Base-by-base conservation (phyloP, 2,113 vertebrate species). In the Carassius carassius region DNA sequence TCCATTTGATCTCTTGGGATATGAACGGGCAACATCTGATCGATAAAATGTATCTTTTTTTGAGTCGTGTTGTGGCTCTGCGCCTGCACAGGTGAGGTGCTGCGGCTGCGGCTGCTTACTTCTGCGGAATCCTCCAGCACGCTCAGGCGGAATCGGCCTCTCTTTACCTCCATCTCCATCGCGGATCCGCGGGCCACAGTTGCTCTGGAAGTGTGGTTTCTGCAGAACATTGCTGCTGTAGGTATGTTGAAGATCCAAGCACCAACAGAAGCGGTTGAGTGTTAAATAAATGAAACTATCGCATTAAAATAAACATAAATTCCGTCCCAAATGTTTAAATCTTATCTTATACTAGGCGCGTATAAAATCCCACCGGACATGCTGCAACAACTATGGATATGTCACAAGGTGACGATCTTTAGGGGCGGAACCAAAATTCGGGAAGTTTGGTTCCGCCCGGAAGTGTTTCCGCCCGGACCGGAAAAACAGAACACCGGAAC, bases 141-240 rank as follows among this genome's bases (percentile, higher is more conserved):
- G 14, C 75, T 84, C 41, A 84, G 62, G 4, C 75, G 74, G 37
- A 78, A 78, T 3, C 49, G 70, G 10, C 79, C 85, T 67, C 80
- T 21, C 23, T 81, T 74, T 11, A 76, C 60, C 72, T 75, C 80
- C 70, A 77, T 86, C 80, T 84, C 74, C 83, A 84, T 35, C 21
- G 83, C 83, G 14, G 83, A 84, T 65, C 60, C 83, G 1, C 74
- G 83, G 35, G 74, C 74, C 44, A 84, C 82, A 12, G 82, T 84
- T 5, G 58, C 82, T 49, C 82, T 76, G 73, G 72, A 84, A 12
- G 23, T 77, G 32, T 84, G 72, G 58, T 84, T 84, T 37, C 82
- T 65, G 58, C 73, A 76, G 58, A 84, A 76, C 82, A 84, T 84
- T 2, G 21, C 0, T 44, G 9, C 44, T 65, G 23, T 21, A 19